Base-by-base conservation (phyloP, 2,888 invertebrate genomes). In the Autographa gamma region DNA sequence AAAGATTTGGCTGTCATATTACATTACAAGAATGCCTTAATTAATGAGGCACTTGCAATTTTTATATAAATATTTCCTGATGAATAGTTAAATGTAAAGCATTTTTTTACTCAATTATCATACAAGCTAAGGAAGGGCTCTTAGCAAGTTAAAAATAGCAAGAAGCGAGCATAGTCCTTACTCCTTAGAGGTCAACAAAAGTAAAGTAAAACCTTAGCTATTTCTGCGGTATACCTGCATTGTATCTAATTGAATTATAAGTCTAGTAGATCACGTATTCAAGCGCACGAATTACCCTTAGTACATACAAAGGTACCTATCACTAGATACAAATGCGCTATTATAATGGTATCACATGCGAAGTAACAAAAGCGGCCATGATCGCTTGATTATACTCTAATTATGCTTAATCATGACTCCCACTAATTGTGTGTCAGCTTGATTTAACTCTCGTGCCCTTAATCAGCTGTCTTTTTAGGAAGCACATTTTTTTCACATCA, bases 271-370 rank as follows among this genome's bases (percentile, higher is more conserved):
- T 62, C 70, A 66, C 64, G 63, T 60, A 48, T 34, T 43, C 63
- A 16, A 0, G 16, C 13, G 38, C 66, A 58, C 58, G 18, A 38
- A 16, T 19, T 58, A 52, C 1, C 31, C 14, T 58, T 58, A 38
- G 58, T 56, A 62, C 63, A 41, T 52, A 60, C 60, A 67, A 67
- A 34, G 67, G 19, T 61, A 67, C n/a, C n/a, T 25, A 25, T 65
- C 19, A 54, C 71, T 71, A 66, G 63, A 41, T 71, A 76, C 60
- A 71, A 58, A 68, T 62, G 66, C 71, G 67, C 54, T 54, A 59
- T 25, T 48, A 67, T 60, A 52, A 71, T 61, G 60, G 62, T 58
- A 69, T 63, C 63, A 63, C 25, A 60, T 75, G 73, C 63, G 13
- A 9, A 66, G 54, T 56, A 63, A 62, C n/a, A 63, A 63, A 73